Percentiles rank a stretch among this genome's conserved stretches.
phyloP scores from a whole-genome alignment of 2,888 invertebrate genomes.

The Plagodis pulveraria region DNA sequence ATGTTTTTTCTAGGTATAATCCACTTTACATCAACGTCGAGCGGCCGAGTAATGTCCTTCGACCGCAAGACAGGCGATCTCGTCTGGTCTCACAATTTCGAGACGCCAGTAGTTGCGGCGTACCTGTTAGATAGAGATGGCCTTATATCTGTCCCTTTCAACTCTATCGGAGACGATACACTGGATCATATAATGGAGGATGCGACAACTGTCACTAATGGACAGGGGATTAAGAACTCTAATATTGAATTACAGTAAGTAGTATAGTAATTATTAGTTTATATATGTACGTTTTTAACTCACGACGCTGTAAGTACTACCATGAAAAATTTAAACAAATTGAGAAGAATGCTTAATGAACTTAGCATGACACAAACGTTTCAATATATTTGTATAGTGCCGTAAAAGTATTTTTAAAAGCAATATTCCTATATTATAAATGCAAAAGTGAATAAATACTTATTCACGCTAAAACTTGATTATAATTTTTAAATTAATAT shows the following conservation, averaged over 20 bases:
- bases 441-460: too few species aligned
- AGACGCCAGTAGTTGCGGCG: slow-evolving; percentile 95
- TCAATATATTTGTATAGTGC: too few species aligned
- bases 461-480: too few species aligned
- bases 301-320: too few species aligned
- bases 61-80: slow-evolving; percentile 92
- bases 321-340: too few species aligned
- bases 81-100: slow-evolving; percentile 94
- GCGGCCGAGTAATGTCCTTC: slow-evolving; percentile 93
- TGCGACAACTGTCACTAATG: slow-evolving; percentile 79
- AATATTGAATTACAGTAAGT: slow-evolving; percentile 87
- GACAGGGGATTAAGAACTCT: slow-evolving; percentile 84
- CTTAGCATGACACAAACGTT: too few species aligned
- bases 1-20: slow-evolving; percentile 87
- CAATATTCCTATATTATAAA: too few species aligned
- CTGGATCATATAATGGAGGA: slow-evolving; percentile 88
- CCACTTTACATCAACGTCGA: slow-evolving; percentile 96
- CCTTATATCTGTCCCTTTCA: slow-evolving; percentile 93
- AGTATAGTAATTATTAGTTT: not conserved
- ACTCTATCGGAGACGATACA: slow-evolving; percentile 94
- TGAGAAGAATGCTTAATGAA: too few species aligned
- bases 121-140: slow-evolving; percentile 92
- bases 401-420: too few species aligned
- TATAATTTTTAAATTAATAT: too few species aligned
- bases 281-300: too few species aligned